Conservation (phyloP, 1,140 invertebrate genomes). For the Portunus trituberculatus region DNA sequence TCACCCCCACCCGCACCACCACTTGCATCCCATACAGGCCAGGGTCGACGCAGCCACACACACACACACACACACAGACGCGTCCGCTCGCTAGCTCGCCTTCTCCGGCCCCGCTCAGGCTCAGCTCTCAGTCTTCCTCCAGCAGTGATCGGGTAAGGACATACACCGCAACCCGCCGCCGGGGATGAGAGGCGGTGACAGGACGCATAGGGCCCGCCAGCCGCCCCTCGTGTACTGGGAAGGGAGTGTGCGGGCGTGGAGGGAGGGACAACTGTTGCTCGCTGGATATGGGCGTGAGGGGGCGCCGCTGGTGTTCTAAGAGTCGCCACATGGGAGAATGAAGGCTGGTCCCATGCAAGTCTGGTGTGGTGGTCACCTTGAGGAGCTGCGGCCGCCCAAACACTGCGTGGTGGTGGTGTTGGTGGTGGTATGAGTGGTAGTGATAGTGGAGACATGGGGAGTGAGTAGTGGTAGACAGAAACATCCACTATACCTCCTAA, state of each 20-base stretch:
- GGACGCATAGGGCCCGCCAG: neutral
- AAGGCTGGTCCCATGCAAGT: neutral
- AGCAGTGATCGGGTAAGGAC: neutral
- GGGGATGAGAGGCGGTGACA: neutral
- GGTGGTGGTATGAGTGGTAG: too few species aligned
- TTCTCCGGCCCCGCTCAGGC: neutral
- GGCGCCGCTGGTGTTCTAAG: neutral
- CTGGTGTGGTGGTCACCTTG: neutral
- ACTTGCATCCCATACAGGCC: too few species aligned
- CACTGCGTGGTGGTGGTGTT: neutral
- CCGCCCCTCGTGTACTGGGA: neutral
- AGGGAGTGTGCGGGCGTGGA: neutral
- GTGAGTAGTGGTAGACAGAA: too few species aligned
- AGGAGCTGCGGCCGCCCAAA: neutral
- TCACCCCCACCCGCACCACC: neutral
- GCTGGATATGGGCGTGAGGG: neutral
- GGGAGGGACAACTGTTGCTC: neutral
- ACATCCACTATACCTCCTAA: neutral
- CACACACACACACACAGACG: conserved; percentile 32
- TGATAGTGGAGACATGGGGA: too few species aligned
- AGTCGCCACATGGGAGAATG: neutral
- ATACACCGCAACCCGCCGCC: neutral
- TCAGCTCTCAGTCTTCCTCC: neutral
- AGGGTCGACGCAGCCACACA: neutral
- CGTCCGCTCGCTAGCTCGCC: neutral